Base-by-base conservation (phyloP, 2,797 vertebrate genomes). In the Peromyscus melanophrys region DNA sequence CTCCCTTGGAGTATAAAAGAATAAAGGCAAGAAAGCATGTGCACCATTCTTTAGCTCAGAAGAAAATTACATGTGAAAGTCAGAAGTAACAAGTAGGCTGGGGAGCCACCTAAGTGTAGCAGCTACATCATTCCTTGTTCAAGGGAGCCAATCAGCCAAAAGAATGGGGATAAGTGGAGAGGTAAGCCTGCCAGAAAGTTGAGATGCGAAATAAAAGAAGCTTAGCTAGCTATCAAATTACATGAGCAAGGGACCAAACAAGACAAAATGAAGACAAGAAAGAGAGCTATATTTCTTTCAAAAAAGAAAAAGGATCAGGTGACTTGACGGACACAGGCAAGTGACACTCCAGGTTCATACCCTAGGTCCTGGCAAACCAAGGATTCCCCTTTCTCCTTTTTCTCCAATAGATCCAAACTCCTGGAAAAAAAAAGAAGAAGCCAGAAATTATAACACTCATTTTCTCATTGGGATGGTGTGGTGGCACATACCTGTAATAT, bases 341-440 rank as follows among this genome's bases (percentile, higher is more conserved):
- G 52, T 21, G 90, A 91, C 34, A 94, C 77, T 91, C 52, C 43
- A 92, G 46, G 67, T 95, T 98, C 98, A 71, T 99, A 99, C 99
- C 99, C 99, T 99, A 85, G 92, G 97, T 59, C 99, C 99, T 0
- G 99, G 99, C 96, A 99, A 99, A 85, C 99, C 99, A 23, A 98
- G 99, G 31, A 99, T 99, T 77, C 99, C 99, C 92, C 99, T 99
- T 98, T 99, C 99, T 97, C 99, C 99, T 67, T 98, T 96, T 98
- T 99, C 99, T 90, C 99, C 99, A 63, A 81, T 87, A 93, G 77
- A 99, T 84, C 98, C 98, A 95, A 98, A 98, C 49, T 99, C 99
- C 99, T 99, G 97, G 73, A 97, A 81, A 81, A 63, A 63, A 69
- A 73, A 82, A 95, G 94, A 82, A 91, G n/a, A 96, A 96, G 89